phyloP scores from a whole-genome alignment of 2,797 vertebrate species.

The Enteromius trimaculatus region DNA sequence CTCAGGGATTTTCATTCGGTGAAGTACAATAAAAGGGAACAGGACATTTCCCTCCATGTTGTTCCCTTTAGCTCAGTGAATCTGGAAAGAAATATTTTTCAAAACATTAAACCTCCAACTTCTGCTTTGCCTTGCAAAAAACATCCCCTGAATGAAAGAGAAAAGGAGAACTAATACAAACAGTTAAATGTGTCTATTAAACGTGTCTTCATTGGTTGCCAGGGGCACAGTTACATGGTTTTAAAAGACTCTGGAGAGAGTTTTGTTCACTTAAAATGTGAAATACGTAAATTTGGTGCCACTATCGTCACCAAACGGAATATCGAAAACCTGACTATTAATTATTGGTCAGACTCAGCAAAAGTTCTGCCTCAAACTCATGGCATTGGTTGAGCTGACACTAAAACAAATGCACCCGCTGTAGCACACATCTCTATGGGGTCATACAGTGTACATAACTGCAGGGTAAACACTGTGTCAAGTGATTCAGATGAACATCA shows the following conservation, averaged over 20 bases:
- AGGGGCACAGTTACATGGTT: not conserved
- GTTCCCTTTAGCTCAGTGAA: constrained; percentile 1
- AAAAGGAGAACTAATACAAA: not conserved
- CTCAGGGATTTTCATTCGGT: constrained; percentile 1
- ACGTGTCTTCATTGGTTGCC: not conserved
- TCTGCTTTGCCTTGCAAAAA: constrained; percentile 18
- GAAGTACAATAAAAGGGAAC: constrained; percentile 16
- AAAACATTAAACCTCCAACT: not conserved
- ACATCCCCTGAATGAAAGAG: not conserved
- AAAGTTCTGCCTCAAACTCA: not conserved
- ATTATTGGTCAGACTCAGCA: not conserved
- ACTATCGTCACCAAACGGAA: not conserved
- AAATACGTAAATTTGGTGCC: not conserved
- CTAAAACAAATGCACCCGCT: not conserved
- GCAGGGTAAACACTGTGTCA: not conserved
- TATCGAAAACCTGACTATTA: not conserved
- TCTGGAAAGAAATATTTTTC: not conserved
- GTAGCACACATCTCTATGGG: not conserved
- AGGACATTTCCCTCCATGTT: not conserved
- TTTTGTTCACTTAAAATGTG: not conserved
- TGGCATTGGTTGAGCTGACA: not conserved
- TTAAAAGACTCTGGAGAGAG: not conserved
- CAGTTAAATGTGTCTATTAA: not conserved
- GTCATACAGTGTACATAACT: constrained; percentile 1
- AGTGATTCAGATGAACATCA: constrained; percentile 16